Base-by-base conservation (phyloP, 1,140 invertebrate species). In the Elymnias hypermnestra region DNA sequence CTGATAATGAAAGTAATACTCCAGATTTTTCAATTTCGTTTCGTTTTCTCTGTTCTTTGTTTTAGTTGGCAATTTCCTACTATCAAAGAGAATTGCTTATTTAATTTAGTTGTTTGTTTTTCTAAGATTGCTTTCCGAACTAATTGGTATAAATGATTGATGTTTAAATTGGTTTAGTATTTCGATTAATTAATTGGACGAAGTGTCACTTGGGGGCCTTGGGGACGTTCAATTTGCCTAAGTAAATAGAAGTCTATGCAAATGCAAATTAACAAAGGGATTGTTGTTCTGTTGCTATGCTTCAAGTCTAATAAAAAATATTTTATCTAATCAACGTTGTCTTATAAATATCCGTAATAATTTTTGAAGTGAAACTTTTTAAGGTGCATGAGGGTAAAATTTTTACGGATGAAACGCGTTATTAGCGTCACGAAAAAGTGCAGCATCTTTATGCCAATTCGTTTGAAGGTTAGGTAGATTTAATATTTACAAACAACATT, bases 81-180 rank as follows among this genome's bases (percentile, higher is more conserved):
- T 7, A n/a, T 8, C 13, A 17, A 15, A 37, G 17, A 9, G 18
- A 21, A 19, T 19, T 21, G 15, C n/a, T 36, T 29, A 31, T 12
- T 22, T 13, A 6, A 29, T 31, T 18, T 17, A 22, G 9, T 33
- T 33, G 29, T 15, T 33, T 33, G 13, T 33, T 33, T 33, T 15
- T 15, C 29, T 21, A 21, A 31, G 10, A 42, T 45, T 45, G 44
- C 29, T 53, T 46, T 41, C 18, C 28, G 31, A 46, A 28, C 42
- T 33, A 46, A 47, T 36, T 26, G 35, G 38, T 47, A 38, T 41
- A 51, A 60, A 55, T 54, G 45, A 53, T 36, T 33, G 53, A 22
- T 31, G 25, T 50, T 60, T 57, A 55, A 66, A 74, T 65, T 72
- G 58, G 58, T 62, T 53, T 61, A 57, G 55, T 43, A 52, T 57